Conservation (phyloP, 2,797 vertebrate species). For the Sphaeramia orbicularis region DNA sequence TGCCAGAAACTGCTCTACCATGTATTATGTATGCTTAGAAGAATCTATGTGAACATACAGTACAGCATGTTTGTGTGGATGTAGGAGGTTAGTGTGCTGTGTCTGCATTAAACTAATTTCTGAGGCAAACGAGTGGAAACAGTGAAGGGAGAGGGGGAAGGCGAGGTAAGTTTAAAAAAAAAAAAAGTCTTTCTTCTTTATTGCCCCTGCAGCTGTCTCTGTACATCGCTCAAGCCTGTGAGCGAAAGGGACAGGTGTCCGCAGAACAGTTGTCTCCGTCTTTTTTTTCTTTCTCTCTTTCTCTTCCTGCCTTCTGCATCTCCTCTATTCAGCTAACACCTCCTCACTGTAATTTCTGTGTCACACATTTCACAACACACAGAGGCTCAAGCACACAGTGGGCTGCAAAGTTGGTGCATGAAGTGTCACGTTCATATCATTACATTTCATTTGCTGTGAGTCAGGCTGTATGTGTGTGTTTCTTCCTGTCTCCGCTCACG, state of each 20-base stretch:
- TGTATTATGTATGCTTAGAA: slow-evolving; percentile 77
- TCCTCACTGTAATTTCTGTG: slow-evolving; percentile 73
- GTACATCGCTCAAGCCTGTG: slow-evolving; percentile 72
- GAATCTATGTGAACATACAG: slow-evolving; percentile 58
- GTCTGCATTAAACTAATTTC: slow-evolving; percentile 49
- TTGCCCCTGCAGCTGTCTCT: slow-evolving; percentile 84
- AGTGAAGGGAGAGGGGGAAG: slow-evolving; percentile 33
- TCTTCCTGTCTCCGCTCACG: slow-evolving; percentile 16
- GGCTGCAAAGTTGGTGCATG: slow-evolving; percentile 76
- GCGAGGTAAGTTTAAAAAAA: slow-evolving; percentile 50
- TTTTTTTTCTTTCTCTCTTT: slow-evolving; percentile 27
- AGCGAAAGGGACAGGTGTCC: slow-evolving; percentile 84
- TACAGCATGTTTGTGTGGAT: slow-evolving; percentile 44
- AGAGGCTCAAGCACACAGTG: slow-evolving; percentile 68
- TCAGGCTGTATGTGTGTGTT: slow-evolving; percentile 44
- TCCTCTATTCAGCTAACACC: slow-evolving; percentile 68
- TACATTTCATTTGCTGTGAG: slow-evolving; percentile 67
- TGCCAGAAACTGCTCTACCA: slow-evolving; percentile 71
- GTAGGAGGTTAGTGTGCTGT: slow-evolving; percentile 31
- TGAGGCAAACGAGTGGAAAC: slow-evolving; percentile 52
- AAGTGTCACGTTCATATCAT: slow-evolving; percentile 74
- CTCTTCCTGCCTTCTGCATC: slow-evolving; percentile 54
- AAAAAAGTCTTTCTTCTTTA: slow-evolving; percentile 69
- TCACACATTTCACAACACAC: slow-evolving; percentile 69
- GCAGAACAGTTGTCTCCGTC: slow-evolving; percentile 76